Conservation (phyloP, 2,113 vertebrate genomes). For the Danio rerio region GRCz12tu NC_133187.1:12647001-12647500, state of each 20-base stretch:
- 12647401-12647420: slow-evolving; percentile 18
- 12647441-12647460: slow-evolving; percentile 2
- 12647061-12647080: slow-evolving; percentile 7
- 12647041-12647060: background rate
- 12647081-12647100: background rate
- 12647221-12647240: slow-evolving; percentile 36
- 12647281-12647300: slow-evolving; percentile 35
- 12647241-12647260: slow-evolving; percentile 8
- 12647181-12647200: slow-evolving; percentile 36
- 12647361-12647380: slow-evolving; percentile 33
- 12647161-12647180: slow-evolving; percentile 33
- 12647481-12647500: background rate
- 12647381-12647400: slow-evolving; percentile 48
- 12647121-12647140: slow-evolving; percentile 18
- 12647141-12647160: slow-evolving; percentile 46
- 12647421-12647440: background rate
- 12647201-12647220: slow-evolving; percentile 44
- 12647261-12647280: background rate
- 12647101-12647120: slow-evolving; percentile 24
- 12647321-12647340: slow-evolving; percentile 13
- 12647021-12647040: too few species aligned
- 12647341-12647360: slow-evolving; percentile 35
- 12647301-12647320: background rate
- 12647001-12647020: too few species aligned
- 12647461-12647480: slow-evolving; percentile 15